Percentiles rank a stretch among this genome's conserved stretches.
Evolutionary conservation across 2,113 vertebrate genomes (phyloP).

Genomic region (Paramormyrops kingsleyae): DNA sequence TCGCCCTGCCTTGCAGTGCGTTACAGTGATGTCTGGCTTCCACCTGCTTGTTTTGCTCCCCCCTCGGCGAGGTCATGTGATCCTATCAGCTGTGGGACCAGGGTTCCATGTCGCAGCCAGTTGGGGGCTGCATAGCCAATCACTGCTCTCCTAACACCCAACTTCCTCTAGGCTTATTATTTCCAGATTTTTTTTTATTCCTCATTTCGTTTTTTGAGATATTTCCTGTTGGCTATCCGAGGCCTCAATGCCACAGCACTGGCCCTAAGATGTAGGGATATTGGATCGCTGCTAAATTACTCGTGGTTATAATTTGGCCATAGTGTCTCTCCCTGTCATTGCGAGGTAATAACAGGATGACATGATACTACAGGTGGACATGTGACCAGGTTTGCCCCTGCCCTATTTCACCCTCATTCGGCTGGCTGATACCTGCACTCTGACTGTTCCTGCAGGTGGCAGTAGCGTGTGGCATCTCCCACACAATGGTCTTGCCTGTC

Average conservation of each 20-base stretch:
- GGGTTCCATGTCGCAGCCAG: not conserved
- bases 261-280: not conserved
- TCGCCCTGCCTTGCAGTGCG: not conserved
- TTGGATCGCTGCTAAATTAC: not conserved
- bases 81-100: not conserved
- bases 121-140: constrained; percentile 5
- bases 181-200: not conserved
- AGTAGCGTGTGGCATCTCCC: not conserved
- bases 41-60: not conserved
- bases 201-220: not conserved
- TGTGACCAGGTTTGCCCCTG: not conserved
- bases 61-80: not conserved
- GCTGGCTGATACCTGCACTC: not conserved
- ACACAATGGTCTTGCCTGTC: not conserved
- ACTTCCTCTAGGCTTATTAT: not conserved
- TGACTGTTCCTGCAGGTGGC: not conserved
- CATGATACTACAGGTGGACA: not conserved
- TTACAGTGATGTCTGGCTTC: not conserved
- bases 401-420: not conserved
- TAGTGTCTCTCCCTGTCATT: not conserved
- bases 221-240: not conserved
- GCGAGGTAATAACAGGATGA: not conserved
- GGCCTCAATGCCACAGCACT: not conserved
- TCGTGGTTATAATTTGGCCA: not conserved
- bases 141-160: not conserved